Conservation (phyloP, 1,140 invertebrate species). For the Cyclina sinensis region DNA sequence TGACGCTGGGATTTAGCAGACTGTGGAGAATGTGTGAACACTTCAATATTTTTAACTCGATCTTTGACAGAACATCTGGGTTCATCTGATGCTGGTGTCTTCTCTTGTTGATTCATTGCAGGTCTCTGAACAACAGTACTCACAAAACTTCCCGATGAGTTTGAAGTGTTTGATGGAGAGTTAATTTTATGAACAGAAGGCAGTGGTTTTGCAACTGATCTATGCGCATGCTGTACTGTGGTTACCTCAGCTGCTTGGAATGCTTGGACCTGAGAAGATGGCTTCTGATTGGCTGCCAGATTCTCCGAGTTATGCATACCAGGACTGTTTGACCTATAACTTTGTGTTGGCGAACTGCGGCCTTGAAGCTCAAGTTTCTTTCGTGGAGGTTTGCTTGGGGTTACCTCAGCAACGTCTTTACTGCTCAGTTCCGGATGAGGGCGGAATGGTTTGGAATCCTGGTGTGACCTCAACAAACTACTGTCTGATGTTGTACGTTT, state of each 20-base stretch:
- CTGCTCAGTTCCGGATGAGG: conserved; percentile 56
- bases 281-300: not conserved
- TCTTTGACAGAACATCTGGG: conserved; percentile 68
- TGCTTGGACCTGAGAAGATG: conserved; percentile 27
- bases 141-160: conserved; percentile 41
- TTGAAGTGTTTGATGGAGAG: not conserved
- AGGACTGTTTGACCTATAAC: conserved; percentile 36
- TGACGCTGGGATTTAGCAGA: conserved; percentile 22
- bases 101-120: not conserved
- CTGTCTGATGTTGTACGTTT: conserved; percentile 78
- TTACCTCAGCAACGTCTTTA: conserved; percentile 39
- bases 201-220: conserved; percentile 43
- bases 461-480: conserved; percentile 63
- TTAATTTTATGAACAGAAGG: not conserved
- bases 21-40: conserved; percentile 53
- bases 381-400: conserved; percentile 69
- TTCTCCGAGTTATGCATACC: not conserved
- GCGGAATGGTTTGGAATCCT: conserved; percentile 64
- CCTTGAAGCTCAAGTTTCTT: conserved; percentile 70
- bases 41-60: conserved; percentile 64
- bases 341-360: conserved; percentile 48
- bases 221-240: conserved; percentile 42
- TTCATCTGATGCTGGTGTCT: not conserved
- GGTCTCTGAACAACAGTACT: conserved; percentile 58
- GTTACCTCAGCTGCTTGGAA: conserved; percentile 47